A percentile compares a stretch with the other conserved stretches of the same genome.
Conservation (phyloP, 2,888 invertebrate genomes). For the Pasiphila rectangulata region DNA sequence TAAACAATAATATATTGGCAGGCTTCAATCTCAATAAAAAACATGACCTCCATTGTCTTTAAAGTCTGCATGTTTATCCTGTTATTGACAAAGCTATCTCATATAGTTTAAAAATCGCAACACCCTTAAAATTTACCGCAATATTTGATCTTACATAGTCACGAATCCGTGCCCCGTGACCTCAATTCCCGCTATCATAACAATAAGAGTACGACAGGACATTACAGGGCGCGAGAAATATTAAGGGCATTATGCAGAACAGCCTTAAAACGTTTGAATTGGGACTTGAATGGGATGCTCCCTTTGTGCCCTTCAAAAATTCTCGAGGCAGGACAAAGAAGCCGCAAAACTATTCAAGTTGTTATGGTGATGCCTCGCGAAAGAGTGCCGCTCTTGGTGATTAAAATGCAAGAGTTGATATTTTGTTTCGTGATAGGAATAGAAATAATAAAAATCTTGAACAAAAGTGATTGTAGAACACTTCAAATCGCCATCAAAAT, state of each 20-base stretch:
- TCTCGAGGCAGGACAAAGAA: slow-evolving; percentile 33
- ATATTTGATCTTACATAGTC: neutral
- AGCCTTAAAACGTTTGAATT: slow-evolving; percentile 45
- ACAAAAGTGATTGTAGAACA: too few species aligned
- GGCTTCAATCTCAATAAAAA: too few species aligned
- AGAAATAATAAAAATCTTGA: too few species aligned
- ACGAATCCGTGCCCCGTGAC: slow-evolving; percentile 1
- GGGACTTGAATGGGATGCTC: slow-evolving; percentile 30
- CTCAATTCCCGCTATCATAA: slow-evolving; percentile 21
- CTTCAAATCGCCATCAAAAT: too few species aligned
- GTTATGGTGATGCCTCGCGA: neutral
- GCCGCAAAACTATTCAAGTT: slow-evolving; percentile 57
- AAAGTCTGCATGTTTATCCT: too few species aligned
- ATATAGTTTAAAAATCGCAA: neutral
- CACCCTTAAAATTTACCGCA: neutral
- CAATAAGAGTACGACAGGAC: slow-evolving; percentile 28
- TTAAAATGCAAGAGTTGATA: too few species aligned
- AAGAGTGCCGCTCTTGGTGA: neutral
- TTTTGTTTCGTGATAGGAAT: too few species aligned
- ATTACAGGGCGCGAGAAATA: slow-evolving; percentile 41
- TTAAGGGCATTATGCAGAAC: slow-evolving; percentile 56
- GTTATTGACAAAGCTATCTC: too few species aligned
- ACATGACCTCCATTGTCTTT: too few species aligned
- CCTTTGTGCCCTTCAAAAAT: slow-evolving; percentile 39
- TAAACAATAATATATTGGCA: too few species aligned